Base-by-base conservation (phyloP, 2,888 invertebrate genomes). In the Brachycybe producta region DNA sequence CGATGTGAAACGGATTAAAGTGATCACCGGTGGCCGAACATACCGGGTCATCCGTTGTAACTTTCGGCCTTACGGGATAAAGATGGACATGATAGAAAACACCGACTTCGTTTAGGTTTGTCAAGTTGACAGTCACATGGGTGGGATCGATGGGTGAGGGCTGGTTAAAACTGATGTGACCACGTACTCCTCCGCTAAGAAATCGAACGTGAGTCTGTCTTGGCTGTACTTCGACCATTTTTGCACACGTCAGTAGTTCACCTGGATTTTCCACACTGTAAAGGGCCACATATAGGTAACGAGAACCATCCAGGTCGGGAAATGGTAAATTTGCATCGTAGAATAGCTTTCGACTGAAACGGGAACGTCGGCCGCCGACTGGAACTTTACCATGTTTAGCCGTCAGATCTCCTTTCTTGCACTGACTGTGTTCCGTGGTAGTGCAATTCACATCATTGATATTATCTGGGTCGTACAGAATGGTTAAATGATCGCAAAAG, bases 111-210 rank as follows among this genome's bases (percentile, higher is more conserved):
- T 57, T 54, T 23, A 71, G 57, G 40, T 66, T 66, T n/a, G 60
- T 57, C 15, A 70, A 57, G 46, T 65, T 62, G 59, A 88, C 79
- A 62, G 78, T 79, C 0, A 82, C 70, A 72, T 82, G 82, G 0
- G 87, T 87, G 0, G 86, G 84, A 65, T 88, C 83, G 64, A 84
- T 87, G 23, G 80, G 81, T 0, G 85, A 84, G 28, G 80, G 76
- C 66, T 91, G 91, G 1, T 72, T 75, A 54, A 92, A 75, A 8
- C 76, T 78, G 2, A 92, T 73, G 46, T 79, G 77, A 0, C 91
- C 91, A 61, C 77, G 78, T 21, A 91, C 79, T 3, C 90, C 90
- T 36, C 80, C 60, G 52, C 62, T 59, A 2, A 34, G 23, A 5
- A 55, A 61, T 65, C 55, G 69, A 5, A 65, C 54, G 36, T 54